Evolutionary conservation across 2,113 vertebrate genomes (phyloP).

Genomic region (Paedocypris sp.): DNA sequence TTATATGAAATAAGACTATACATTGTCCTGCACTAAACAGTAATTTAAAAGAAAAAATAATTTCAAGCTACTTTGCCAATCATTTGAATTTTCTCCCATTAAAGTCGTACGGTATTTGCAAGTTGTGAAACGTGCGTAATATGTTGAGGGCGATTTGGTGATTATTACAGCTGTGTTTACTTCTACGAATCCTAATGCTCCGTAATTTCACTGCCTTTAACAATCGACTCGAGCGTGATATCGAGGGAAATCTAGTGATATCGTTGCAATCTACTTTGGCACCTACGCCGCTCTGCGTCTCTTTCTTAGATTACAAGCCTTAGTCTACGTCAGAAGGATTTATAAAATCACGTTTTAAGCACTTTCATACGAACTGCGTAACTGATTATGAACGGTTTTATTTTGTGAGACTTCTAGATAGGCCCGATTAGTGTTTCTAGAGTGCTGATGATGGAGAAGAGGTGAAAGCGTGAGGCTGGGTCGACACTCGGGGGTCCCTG

Average conservation of each 20-base stretch:
- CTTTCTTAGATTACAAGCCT: not conserved
- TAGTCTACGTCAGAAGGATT: constrained; percentile 7
- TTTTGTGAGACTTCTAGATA: not conserved
- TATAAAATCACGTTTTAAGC: constrained; percentile 20
- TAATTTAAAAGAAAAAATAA: too few relatives aligned
- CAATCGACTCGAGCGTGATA: constrained; percentile 21
- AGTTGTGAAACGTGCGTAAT: not conserved
- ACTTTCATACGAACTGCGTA: too few relatives aligned
- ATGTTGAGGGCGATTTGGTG: not conserved
- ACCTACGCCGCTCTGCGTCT: not conserved
- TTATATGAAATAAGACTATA: too few relatives aligned
- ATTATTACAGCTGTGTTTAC: constrained; percentile 9
- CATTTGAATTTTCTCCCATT: too few relatives aligned
- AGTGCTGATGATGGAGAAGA: not conserved
- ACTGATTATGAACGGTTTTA: not conserved
- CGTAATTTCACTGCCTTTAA: constrained; percentile 6
- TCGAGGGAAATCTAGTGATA: constrained; percentile 14
- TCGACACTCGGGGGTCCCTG: not conserved
- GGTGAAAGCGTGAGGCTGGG: not conserved
- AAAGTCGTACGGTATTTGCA: too few relatives aligned
- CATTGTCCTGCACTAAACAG: too few relatives aligned
- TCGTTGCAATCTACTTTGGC: constrained; percentile 13
- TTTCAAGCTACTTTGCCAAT: too few relatives aligned
- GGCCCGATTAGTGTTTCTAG: not conserved
- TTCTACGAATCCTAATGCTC: constrained; percentile 3